Evolutionary conservation across 1,140 invertebrate species (phyloP).

Genomic region (Drosophila pachea): DNA sequence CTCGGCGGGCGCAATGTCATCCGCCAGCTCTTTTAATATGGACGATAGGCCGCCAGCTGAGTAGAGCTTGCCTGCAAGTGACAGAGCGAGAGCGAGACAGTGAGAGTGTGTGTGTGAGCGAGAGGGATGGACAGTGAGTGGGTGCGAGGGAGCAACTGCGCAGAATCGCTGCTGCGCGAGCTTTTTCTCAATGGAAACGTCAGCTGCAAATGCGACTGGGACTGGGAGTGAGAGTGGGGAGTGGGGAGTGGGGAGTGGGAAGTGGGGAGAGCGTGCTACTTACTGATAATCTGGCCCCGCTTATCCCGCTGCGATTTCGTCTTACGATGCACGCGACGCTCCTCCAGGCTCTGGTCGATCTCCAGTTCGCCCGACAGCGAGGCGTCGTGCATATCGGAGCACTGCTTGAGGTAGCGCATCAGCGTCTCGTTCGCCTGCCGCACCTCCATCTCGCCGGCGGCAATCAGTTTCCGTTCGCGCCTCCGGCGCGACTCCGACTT

Average conservation of each 20-base stretch:
- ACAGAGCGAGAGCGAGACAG: background rate
- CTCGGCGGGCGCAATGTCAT: constrained; percentile 75
- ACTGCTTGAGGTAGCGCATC: constrained; percentile 78
- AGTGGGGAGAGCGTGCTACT: constrained; percentile 39
- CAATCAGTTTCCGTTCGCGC: constrained; percentile 74
- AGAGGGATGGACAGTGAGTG: background rate
- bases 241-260: no score
- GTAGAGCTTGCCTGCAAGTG: constrained; percentile 69
- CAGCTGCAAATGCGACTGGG: background rate
- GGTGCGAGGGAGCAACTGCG: constrained; percentile 28
- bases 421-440: constrained; percentile 78
- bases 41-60: constrained; percentile 75
- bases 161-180: constrained; percentile 45
- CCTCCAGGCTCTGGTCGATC: constrained; percentile 77
- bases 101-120: background rate
- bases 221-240: constrained; percentile 21
- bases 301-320: constrained; percentile 78
- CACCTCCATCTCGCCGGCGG: constrained; percentile 78
- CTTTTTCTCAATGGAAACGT: constrained; percentile 41
- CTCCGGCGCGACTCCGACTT: constrained; percentile 76
- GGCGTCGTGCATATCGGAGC: constrained; percentile 78
- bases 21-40: constrained; percentile 76
- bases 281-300: constrained; percentile 76
- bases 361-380: constrained; percentile 77
- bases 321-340: constrained; percentile 76